phyloP scores from a whole-genome alignment of 2,888 invertebrate species.

The Ephialtes manifestator region DNA sequence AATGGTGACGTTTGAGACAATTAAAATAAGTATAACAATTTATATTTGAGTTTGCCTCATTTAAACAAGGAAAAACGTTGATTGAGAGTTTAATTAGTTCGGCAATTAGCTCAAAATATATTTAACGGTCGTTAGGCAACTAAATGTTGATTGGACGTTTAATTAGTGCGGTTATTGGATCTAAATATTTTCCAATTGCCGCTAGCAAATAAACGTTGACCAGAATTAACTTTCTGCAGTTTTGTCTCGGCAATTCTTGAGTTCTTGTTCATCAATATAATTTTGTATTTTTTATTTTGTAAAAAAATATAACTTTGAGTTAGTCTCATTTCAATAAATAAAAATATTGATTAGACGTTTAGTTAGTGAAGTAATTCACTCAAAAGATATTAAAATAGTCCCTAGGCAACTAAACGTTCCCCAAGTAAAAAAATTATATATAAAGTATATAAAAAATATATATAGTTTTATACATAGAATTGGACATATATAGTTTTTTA shows the following conservation, averaged over 20 bases:
- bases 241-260: not conserved
- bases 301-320: not conserved
- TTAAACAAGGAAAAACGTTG: not conserved
- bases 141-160: not conserved
- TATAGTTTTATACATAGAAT: too few relatives aligned
- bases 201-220: slow-evolving; percentile 4
- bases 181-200: slow-evolving; percentile 34
- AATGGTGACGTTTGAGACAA: too few relatives aligned
- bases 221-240: slow-evolving; percentile 1
- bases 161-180: slow-evolving; percentile 46
- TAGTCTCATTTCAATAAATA: not conserved
- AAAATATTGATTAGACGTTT: not conserved
- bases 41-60: not conserved
- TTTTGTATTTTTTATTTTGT: too few relatives aligned
- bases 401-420: slow-evolving; percentile 19
- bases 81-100: too few relatives aligned
- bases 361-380: slow-evolving; percentile 44
- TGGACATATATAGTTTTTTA: too few relatives aligned
- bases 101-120: too few relatives aligned
- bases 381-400: slow-evolving; percentile 36
- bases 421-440: too few relatives aligned
- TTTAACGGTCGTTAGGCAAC: too few relatives aligned
- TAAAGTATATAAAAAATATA: too few relatives aligned
- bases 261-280: not conserved
- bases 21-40: not conserved